Base-by-base conservation (phyloP, 2,888 invertebrate species). In the Hecatera dysodea region DNA sequence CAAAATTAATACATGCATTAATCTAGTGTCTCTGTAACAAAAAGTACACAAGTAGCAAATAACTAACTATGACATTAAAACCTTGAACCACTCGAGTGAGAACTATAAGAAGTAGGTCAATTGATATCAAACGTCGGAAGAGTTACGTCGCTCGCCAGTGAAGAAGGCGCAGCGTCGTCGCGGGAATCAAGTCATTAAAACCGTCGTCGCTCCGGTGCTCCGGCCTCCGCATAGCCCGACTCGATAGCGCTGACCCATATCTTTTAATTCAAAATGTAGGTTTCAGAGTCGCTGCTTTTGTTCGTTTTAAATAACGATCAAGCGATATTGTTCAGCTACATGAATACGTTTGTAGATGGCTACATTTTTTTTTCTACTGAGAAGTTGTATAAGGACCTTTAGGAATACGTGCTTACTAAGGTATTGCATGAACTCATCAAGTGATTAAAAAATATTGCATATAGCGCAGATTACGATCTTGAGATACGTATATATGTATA, bases 181-280 rank as follows among this genome's bases (percentile, higher is more conserved):
- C 59, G 50, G 65, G 78, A 65, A 66, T 62, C 22, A 59, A 69
- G 27, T 69, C 64, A 65, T 80, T 68, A 74, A 17, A 57, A 64
- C 63, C 39, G 55, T 48, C 57, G 22, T 12, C 27, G 61, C 44
- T 46, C n/a, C n/a, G 11, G n/a, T 6, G 53, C 46, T 46, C 33
- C n/a, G 33, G n/a, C 36, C 44, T 19, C 24, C 15, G 50, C 11
- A 19, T 29, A 53, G 39, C 61, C 15, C 11, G 61, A 50, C 19
- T 42, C 79, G 57, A 73, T 65, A 52, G 48, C 61, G 44, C 17
- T 77, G 81, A 83, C 82, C 82, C 53, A 82, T 53, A 78, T 83
- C 55, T 68, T 67, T 69, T 53, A 70, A 72, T 72, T 63, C 17
- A 27, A 52, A 70, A 72, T 72, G 55, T 78, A 67, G 80, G 63